These are phyloP conservation scores for Drosophila ficusphila DNA, from an alignment of 1,140 invertebrate species.

Conservation along the genomic window DNA sequence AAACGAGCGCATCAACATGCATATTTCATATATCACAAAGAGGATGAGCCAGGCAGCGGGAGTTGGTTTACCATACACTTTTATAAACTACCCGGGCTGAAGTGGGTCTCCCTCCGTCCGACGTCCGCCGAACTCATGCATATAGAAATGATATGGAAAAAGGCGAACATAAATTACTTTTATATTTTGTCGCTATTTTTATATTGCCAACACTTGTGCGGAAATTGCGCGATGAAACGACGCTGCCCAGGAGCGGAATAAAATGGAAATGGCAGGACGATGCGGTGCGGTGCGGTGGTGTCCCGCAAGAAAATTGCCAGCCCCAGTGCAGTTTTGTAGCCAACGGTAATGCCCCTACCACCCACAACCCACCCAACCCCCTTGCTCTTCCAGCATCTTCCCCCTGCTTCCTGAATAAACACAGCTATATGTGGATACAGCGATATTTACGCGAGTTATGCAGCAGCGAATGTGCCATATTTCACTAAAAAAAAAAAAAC, in stretches of 20 bases:
- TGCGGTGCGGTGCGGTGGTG: conserved; percentile 8
- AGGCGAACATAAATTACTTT: conserved; percentile 80
- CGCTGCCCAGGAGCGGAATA: conserved; percentile 44
- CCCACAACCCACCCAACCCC: background rate
- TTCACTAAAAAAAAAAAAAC: conserved; percentile 51
- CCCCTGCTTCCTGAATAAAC: background rate
- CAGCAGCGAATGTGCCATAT: conserved; percentile 58
- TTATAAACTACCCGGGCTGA: conserved; percentile 51
- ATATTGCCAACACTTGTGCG: conserved; percentile 82
- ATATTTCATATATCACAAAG: conserved; percentile 65
- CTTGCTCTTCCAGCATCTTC: background rate
- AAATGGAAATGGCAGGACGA: conserved; percentile 36
- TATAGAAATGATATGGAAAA: conserved; percentile 75
- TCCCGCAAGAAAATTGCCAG: conserved; percentile 68
- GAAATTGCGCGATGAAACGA: conserved; percentile 79
- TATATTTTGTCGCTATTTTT: conserved; percentile 83
- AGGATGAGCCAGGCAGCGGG: conserved; percentile 12
- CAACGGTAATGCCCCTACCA: conserved; percentile 50
- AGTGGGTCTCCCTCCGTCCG: conserved; percentile 8
- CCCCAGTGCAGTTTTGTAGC: conserved; percentile 55
- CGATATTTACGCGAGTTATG: conserved; percentile 71
- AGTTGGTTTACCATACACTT: conserved; percentile 28
- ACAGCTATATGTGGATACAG: conserved; percentile 22
- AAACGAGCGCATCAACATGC: conserved; percentile 74
- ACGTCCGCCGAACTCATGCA: conserved; percentile 22